phyloP scores from a whole-genome alignment of 2,888 invertebrate species.

The Leptinotarsa rubiginosa region DNA sequence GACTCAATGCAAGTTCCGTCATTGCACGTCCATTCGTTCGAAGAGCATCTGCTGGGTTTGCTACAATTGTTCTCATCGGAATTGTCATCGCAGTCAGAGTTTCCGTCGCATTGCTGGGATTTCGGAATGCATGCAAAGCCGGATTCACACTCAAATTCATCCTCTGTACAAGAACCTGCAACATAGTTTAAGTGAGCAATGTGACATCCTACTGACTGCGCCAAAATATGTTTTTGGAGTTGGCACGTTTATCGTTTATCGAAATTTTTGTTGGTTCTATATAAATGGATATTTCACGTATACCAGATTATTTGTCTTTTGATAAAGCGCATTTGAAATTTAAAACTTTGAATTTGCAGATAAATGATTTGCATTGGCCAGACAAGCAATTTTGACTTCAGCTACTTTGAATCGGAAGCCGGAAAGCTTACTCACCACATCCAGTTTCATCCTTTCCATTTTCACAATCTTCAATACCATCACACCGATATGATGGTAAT shows the following conservation, averaged over 20 bases:
- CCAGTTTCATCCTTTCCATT: constrained; percentile 72
- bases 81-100: constrained; percentile 71
- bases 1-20: constrained; percentile 72
- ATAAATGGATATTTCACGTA: too few relatives aligned
- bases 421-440: constrained; percentile 64
- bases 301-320: background rate
- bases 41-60: constrained; percentile 63
- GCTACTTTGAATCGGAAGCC: background rate
- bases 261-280: too few relatives aligned
- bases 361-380: background rate
- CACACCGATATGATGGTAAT: constrained; percentile 66
- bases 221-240: background rate
- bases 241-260: too few relatives aligned
- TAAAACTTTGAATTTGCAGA: background rate
- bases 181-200: constrained; percentile 20
- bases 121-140: constrained; percentile 70
- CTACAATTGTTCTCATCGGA: constrained; percentile 71
- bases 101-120: constrained; percentile 71
- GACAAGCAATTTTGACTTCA: background rate
- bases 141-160: constrained; percentile 76
- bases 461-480: constrained; percentile 70
- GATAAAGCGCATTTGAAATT: background rate
- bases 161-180: constrained; percentile 69
- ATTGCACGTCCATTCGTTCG: constrained; percentile 72
- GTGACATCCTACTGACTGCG: background rate